phyloP scores from a whole-genome alignment of 2,888 invertebrate species.

The Drosophila villosipedis region DNA sequence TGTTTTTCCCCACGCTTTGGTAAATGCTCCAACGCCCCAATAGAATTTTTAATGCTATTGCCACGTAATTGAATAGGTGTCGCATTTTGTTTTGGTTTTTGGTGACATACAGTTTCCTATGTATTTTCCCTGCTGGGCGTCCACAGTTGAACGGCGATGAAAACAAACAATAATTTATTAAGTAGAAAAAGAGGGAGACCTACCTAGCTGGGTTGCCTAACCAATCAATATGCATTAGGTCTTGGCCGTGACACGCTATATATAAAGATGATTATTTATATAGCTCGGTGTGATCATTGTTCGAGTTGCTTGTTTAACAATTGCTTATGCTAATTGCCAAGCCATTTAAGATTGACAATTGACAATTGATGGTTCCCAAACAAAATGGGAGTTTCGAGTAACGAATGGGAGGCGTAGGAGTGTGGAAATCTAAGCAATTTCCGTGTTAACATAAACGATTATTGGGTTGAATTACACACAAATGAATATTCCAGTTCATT shows the following conservation, averaged over 20 bases:
- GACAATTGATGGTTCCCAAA: constrained; percentile 12
- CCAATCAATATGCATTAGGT: constrained; percentile 62
- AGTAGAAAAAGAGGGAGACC: constrained; percentile 3
- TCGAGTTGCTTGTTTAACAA: constrained; percentile 2
- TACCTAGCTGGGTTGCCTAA: constrained; percentile 8
- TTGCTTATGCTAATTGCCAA: constrained; percentile 8
- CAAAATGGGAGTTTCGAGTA: not conserved
- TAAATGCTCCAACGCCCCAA: constrained; percentile 26
- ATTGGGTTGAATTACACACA: not conserved
- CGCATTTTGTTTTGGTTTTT: constrained; percentile 35
- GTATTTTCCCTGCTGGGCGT: too few species aligned
- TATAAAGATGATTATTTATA: constrained; percentile 9
- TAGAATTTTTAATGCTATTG: constrained; percentile 60
- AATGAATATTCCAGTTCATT: not conserved
- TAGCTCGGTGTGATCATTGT: not conserved
- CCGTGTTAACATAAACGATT: not conserved
- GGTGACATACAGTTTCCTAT: not conserved
- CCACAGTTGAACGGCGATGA: constrained; percentile 5
- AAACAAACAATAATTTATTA: constrained; percentile 55
- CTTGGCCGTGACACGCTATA: constrained; percentile 36
- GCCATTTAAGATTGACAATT: constrained; percentile 11
- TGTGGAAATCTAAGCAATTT: not conserved
- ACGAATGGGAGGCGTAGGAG: not conserved
- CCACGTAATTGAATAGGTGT: constrained; percentile 59
- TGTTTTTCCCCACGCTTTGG: not conserved